Evolutionary conservation across 2,797 vertebrate species (phyloP), one percentile per base, ranked within the genome.

Genomic region (Poliocrania exsul): DNA sequence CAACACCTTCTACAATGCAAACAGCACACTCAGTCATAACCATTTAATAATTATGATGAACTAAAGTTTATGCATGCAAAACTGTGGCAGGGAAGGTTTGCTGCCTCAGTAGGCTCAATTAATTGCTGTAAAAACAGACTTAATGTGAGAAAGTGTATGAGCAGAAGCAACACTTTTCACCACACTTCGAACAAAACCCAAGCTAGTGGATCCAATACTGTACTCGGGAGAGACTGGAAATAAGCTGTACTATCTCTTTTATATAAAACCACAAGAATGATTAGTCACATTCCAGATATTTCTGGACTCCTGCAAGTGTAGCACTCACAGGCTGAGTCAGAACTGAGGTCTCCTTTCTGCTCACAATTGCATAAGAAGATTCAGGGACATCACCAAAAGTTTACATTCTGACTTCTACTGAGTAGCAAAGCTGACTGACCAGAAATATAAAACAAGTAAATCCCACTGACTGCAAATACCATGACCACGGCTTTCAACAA

Each of bases 201-300:
- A 61, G 57, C 24, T 9, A 90, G 24, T 16, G 38, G 17, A 80
- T 74, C 47, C 40, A 88, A 58, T 24, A 42, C 11, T 28, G 16
- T 66, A 81, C 66, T 66, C 3, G 0, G 37, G 66, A 78, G 62
- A 87, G 54, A 78, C 6, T 42, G 72, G 79, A 86, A 94, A 60
- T 75, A 93, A 91, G 14, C 26, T 67, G 46, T 81, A 92, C 58
- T 78, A 78, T 51, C 75, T 85, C 72, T 94, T 94, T 62, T 75
- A 73, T 40, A 96, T 71, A 91, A 86, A 95, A 57, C 73, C 70
- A 88, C 77, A 95, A 90, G 77, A 89, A 95, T 70, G 81, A 88
- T 78, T 89, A 89, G 66, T 89, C 91, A 94, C 80, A 90, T 75
- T 91, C 50, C 89, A 93, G 93, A 91, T 93, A 94, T 88, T 95